Base-by-base conservation (phyloP, 2,113 vertebrate genomes). In the Salvelinus sp. region DNA sequence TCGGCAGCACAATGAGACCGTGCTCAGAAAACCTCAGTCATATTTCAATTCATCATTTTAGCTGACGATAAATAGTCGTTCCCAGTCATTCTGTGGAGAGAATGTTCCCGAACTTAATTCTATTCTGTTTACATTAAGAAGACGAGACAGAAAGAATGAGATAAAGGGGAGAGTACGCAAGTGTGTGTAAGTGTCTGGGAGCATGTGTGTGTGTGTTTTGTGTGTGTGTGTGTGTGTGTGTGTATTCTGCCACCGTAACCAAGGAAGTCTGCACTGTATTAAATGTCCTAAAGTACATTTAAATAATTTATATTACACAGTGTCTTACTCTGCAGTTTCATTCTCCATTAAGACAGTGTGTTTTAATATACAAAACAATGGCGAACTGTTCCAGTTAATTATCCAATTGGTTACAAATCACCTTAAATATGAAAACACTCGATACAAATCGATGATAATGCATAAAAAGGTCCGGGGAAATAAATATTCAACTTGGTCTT, bases 71-170 rank as follows among this genome's bases (percentile, higher is more conserved):
- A 92, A 92, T 89, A 88, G 82, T 85, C 82, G 86, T 83, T 85
- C 83, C 87, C 76, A 89, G 75, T 85, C 90, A 88, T 89, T 91
- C 89, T 87, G 88, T 69, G 66, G 28, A 85, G 27, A 85, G 88
- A 87, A 83, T 83, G 85, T 88, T 88, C 88, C 87, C 87, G 81
- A 90, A 91, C 89, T 87, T 92, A 88, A 94, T 93, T 93, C 92
- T 86, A 80, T 83, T 88, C 91, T 93, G 91, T 93, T 93, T 93
- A 91, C 88, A 90, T 91, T 90, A 85, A 89, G 87, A 80, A 89
- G 89, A 91, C 90, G 89, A 90, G 86, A 88, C 85, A 72, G 88
- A 91, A 87, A 73, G 88, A 91, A 87, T 81, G 86, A 90, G 91
- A 92, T 92, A 88, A 91, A 90, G 88, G 85, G 73, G 80, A 79